Percentiles rank a stretch among this genome's conserved stretches.
Conservation (phyloP, 2,888 invertebrate genomes). For the Aphodius sticticus region DNA sequence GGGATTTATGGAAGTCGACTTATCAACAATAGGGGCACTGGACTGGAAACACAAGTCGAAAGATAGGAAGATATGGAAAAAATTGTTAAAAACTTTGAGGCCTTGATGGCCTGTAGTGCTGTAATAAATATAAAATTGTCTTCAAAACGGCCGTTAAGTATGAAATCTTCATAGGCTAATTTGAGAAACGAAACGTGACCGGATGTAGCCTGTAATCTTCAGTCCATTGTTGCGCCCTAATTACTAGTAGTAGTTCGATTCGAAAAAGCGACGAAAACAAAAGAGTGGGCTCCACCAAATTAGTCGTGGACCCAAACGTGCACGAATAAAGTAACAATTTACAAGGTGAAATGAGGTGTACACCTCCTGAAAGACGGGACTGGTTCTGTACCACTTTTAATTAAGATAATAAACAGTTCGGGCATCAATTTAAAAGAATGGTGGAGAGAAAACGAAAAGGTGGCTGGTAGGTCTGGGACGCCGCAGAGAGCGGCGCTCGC, state of each 20-base stretch:
- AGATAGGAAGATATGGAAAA: too few species aligned
- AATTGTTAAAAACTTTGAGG: too few species aligned
- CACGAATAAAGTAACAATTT: not conserved
- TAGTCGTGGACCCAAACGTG: not conserved
- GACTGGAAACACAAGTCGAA: too few species aligned
- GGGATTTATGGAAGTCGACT: too few species aligned
- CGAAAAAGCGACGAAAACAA: conserved; percentile 4
- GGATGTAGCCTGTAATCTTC: not conserved
- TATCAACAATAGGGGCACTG: too few species aligned
- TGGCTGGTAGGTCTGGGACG: conserved; percentile 10
- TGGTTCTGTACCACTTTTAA: conserved; percentile 29
- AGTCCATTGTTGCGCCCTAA: not conserved
- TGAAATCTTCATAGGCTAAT: not conserved
- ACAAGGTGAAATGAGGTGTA: not conserved
- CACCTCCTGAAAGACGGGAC: conserved; percentile 5
- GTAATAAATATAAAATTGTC: not conserved
- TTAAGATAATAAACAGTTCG: conserved; percentile 33
- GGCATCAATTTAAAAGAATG: conserved; percentile 26
- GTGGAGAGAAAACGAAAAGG: not conserved
- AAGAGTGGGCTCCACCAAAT: not conserved
- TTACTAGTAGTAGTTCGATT: not conserved
- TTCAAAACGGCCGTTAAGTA: not conserved
- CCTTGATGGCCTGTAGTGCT: too few species aligned
- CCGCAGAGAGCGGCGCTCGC: not conserved
- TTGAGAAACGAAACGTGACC: not conserved